A percentile compares a stretch with the other conserved stretches of the same genome.
Evolutionary conservation across 2,797 vertebrate species (phyloP).

Genomic region (Tauraco hartlaubi): DNA sequence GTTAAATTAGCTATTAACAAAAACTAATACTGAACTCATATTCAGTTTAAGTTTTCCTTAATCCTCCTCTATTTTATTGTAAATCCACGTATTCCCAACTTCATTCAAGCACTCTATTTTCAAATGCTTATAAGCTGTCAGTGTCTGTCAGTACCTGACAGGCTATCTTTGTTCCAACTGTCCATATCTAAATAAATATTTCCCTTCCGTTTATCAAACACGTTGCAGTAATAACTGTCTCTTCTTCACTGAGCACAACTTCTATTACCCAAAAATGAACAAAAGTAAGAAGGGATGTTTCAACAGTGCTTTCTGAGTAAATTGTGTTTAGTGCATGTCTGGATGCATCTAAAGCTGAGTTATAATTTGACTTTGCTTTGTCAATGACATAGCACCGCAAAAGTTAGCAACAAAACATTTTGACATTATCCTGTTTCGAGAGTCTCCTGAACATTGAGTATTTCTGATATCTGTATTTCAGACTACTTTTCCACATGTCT

Average conservation of each 20-base stretch:
- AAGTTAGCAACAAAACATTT: not conserved
- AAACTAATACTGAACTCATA: not conserved
- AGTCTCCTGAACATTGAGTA: not conserved
- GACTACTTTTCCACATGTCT: not conserved
- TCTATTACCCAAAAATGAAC: not conserved
- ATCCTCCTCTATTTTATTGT: not conserved
- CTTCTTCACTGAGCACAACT: not conserved
- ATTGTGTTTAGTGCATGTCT: not conserved
- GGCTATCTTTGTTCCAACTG: not conserved
- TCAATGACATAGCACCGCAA: rapidly evolving
- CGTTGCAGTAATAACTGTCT: not conserved
- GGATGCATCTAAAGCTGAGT: not conserved
- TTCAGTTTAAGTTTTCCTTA: not conserved
- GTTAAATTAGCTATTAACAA: not conserved
- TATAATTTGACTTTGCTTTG: not conserved
- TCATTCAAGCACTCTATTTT: not conserved
- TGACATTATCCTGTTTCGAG: not conserved
- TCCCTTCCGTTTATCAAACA: not conserved
- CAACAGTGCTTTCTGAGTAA: not conserved
- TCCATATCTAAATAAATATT: conserved; percentile 3
- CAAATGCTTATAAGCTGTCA: not conserved
- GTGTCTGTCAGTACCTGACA: not conserved
- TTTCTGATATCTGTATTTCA: not conserved
- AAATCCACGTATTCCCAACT: not conserved
- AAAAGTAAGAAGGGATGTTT: not conserved